phyloP scores from a whole-genome alignment of 2,797 vertebrate genomes.

The Darevskia nairensis region DNA sequence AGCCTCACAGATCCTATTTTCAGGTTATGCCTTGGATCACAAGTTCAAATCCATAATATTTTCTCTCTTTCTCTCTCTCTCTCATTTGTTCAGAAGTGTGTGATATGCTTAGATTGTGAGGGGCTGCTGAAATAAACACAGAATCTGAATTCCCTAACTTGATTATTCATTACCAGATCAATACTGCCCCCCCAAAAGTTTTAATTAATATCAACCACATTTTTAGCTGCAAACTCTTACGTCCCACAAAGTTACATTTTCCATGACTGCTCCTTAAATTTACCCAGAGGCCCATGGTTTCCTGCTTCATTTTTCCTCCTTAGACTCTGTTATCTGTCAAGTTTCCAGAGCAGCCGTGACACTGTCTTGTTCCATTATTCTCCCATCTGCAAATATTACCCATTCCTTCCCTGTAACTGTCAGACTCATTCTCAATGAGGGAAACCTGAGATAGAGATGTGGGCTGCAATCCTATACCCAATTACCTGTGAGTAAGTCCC shows the following conservation, averaged over 20 bases:
- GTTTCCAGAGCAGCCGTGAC: neutral
- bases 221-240: neutral
- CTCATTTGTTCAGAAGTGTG: neutral
- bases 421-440: rapidly evolving
- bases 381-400: neutral
- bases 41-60: neutral
- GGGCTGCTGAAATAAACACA: neutral
- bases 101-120: neutral
- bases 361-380: rapidly evolving
- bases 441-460: neutral
- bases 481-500: neutral
- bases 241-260: constrained; percentile 4
- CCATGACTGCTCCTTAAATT: neutral
- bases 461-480: neutral
- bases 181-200: neutral
- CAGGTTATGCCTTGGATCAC: neutral
- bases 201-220: constrained; percentile 18
- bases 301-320: neutral
- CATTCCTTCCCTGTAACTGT: neutral
- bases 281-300: neutral
- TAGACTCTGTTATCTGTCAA: neutral
- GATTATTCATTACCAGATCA: neutral
- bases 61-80: no score
- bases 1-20: no score
- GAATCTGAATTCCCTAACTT: neutral